phyloP scores from a whole-genome alignment of 2,797 vertebrate genomes.

The Peromyscus eremicus region DNA sequence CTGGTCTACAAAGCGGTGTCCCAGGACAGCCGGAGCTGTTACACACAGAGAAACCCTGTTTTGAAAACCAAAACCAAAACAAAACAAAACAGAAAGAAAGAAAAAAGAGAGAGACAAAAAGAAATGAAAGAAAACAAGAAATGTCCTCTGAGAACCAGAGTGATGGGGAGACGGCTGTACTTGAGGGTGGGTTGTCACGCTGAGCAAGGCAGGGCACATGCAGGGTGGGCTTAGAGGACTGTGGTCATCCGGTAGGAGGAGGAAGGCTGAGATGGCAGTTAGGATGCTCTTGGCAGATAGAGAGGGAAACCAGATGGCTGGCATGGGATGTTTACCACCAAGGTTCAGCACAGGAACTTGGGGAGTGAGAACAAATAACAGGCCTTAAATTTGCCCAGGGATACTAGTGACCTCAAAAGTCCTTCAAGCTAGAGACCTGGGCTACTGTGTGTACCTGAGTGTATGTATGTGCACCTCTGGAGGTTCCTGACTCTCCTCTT shows the following conservation, averaged over 20 bases:
- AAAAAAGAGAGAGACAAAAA: no score
- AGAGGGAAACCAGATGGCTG: neutral
- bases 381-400: slow-evolving; percentile 17
- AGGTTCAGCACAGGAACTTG: neutral
- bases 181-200: neutral
- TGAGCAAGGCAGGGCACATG: no score
- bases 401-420: neutral
- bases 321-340: neutral
- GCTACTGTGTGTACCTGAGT: neutral
- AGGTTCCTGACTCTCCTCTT: neutral
- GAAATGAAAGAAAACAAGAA: no score
- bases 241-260: neutral
- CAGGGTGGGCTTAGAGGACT: neutral
- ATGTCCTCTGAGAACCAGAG: neutral
- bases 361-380: neutral
- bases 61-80: neutral
- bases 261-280: neutral
- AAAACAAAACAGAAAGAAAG: neutral
- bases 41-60: neutral
- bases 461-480: neutral
- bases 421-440: neutral
- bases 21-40: neutral
- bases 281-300: neutral
- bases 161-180: neutral
- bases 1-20: neutral